A percentile compares a stretch with the other conserved stretches of the same genome.
These are phyloP conservation scores for Trichomycterus rosablanca DNA, from an alignment of 2,113 vertebrate genomes.

Conservation along the genomic window DNA sequence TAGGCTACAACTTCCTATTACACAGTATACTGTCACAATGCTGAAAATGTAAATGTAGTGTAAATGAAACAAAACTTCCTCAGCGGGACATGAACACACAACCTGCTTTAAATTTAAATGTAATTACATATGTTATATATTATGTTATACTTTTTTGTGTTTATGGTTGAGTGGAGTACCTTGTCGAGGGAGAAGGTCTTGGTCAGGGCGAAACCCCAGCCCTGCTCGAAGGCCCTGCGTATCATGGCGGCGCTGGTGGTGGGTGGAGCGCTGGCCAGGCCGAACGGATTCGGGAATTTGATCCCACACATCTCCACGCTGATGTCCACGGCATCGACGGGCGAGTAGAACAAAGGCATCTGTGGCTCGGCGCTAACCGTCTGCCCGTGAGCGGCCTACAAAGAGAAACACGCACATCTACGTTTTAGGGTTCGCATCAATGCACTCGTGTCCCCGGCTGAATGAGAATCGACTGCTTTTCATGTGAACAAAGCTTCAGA, in stretches of 20 bases:
- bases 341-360: slow-evolving; percentile 74
- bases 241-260: slow-evolving; percentile 79
- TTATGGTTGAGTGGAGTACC: slow-evolving; percentile 52
- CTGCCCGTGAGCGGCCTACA: slow-evolving; percentile 57
- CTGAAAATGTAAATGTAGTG: too few species aligned
- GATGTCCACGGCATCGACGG: slow-evolving; percentile 76
- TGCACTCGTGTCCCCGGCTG: neutral
- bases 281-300: slow-evolving; percentile 78
- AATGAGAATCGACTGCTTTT: slow-evolving; percentile 13
- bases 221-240: slow-evolving; percentile 76
- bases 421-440: neutral
- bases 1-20: too few species aligned
- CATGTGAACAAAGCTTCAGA: slow-evolving; percentile 19
- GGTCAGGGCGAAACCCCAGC: slow-evolving; percentile 81
- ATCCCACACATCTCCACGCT: slow-evolving; percentile 76
- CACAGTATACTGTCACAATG: too few species aligned
- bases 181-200: slow-evolving; percentile 83
- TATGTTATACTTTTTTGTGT: slow-evolving; percentile 5
- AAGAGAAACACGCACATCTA: slow-evolving; percentile 16
- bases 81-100: neutral
- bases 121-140: too few species aligned
- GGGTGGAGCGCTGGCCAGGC: slow-evolving; percentile 79
- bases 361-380: slow-evolving; percentile 56
- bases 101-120: neutral
- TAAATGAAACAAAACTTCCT: neutral